These are phyloP conservation scores for Epinephelus fuscoguttatus DNA, from an alignment of 2,113 vertebrate genomes.

Conservation along the genomic window DNA sequence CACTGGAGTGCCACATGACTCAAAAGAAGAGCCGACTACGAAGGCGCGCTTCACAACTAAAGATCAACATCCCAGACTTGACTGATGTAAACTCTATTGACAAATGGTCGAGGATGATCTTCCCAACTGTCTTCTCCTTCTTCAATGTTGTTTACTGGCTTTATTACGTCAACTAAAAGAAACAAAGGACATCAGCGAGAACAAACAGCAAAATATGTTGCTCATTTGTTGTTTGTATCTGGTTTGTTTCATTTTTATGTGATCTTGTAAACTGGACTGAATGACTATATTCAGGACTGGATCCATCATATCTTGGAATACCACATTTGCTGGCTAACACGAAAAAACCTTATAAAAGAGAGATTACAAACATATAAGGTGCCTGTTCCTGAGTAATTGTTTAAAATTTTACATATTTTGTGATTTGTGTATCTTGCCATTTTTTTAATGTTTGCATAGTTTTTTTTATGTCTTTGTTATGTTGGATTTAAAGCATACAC, in stretches of 20 bases:
- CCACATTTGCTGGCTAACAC: conserved; percentile 92
- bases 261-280: conserved; percentile 90
- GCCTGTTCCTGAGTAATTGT: conserved; percentile 78
- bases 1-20: conserved; percentile 93
- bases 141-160: conserved; percentile 99
- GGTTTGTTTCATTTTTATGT: conserved; percentile 82
- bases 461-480: conserved; percentile 53
- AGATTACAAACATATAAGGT: conserved; percentile 79
- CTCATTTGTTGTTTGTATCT: conserved; percentile 52
- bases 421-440: conserved; percentile 51
- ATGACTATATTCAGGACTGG: conserved; percentile 78
- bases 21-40: conserved; percentile 97
- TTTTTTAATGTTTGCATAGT: conserved; percentile 52
- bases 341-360: conserved; percentile 70
- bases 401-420: conserved; percentile 56
- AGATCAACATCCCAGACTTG: conserved; percentile 98
- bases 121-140: conserved; percentile 98
- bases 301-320: conserved; percentile 86
- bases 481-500: conserved; percentile 42
- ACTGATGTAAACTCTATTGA: conserved; percentile 99
- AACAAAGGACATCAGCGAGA: conserved; percentile 72
- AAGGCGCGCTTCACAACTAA: conserved; percentile 94
- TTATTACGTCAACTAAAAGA: conserved; percentile 96
- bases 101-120: conserved; percentile 98
- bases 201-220: conserved; percentile 58